These are phyloP conservation scores for Andricus curvator DNA, from an alignment of 2,888 invertebrate genomes.

Conservation along the genomic window DNA sequence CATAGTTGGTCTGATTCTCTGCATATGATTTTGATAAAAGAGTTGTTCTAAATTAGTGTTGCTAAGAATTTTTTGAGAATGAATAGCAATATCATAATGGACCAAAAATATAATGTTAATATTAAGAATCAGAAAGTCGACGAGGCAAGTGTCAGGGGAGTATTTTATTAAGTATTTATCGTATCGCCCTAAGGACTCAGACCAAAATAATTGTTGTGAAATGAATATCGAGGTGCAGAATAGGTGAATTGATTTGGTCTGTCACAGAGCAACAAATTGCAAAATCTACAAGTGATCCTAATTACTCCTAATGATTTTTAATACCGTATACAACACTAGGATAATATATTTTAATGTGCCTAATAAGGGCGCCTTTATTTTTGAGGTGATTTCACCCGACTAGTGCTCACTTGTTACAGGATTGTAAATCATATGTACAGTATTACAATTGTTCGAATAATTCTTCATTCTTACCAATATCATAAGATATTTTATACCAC, in stretches of 20 bases:
- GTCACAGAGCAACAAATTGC: constrained; percentile 20
- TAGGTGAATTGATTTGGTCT: constrained; percentile 6
- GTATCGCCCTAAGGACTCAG: constrained; percentile 8
- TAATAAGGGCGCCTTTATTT: constrained; percentile 9
- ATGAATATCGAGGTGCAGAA: constrained; percentile 22
- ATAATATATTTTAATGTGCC: constrained; percentile 23
- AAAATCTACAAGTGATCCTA: constrained; percentile 6
- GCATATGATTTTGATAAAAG: background rate
- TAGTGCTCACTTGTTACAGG: constrained; percentile 35
- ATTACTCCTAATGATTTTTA: constrained; percentile 19
- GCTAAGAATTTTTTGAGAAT: constrained; percentile 15
- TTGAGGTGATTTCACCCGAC: constrained; percentile 10
- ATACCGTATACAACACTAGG: constrained; percentile 16
- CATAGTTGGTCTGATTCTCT: background rate
- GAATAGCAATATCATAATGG: constrained; percentile 55
- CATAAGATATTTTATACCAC: constrained; percentile 43
- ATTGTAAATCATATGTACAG: constrained; percentile 44
- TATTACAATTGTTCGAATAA: constrained; percentile 50
- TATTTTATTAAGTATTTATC: constrained; percentile 36
- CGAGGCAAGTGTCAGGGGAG: constrained; percentile 4
- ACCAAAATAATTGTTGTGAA: constrained; percentile 33
- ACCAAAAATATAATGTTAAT: constrained; percentile 57
- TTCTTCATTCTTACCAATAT: constrained; percentile 48
- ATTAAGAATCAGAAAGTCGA: constrained; percentile 38
- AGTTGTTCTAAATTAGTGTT: constrained; percentile 28